Evolutionary conservation across 2,113 vertebrate species (phyloP).

Genomic region (Heptranchias perlo): DNA sequence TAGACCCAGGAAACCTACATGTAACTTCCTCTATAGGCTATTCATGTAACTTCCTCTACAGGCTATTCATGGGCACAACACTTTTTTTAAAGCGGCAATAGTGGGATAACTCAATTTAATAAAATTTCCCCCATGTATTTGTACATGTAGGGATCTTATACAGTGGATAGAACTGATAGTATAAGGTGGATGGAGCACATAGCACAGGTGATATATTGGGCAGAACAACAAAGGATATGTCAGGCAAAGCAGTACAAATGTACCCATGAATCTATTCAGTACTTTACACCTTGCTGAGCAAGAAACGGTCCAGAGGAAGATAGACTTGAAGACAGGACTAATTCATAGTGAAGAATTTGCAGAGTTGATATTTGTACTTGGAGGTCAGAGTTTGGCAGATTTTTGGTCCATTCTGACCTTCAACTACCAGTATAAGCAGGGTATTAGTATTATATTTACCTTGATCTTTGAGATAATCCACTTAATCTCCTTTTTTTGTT

Average conservation of each 20-base stretch:
- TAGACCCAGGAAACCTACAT: too few relatives aligned
- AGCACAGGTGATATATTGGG: background rate
- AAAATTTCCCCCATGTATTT: background rate
- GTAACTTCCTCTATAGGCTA: too few relatives aligned
- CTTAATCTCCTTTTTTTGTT: conserved; percentile 19
- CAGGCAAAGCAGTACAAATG: background rate
- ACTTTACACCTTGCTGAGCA: background rate
- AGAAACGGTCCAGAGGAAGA: background rate
- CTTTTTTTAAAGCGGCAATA: too few relatives aligned
- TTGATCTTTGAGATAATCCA: conserved; percentile 27
- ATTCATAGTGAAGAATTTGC: background rate
- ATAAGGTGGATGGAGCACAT: background rate
- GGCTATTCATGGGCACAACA: too few relatives aligned
- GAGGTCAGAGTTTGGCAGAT: background rate
- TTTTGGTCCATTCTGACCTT: background rate
- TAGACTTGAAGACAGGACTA: background rate
- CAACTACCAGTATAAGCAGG: background rate
- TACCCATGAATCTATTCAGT: background rate
- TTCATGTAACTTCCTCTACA: too few relatives aligned
- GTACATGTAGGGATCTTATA: background rate
- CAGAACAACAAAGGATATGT: background rate
- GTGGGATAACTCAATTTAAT: too few relatives aligned
- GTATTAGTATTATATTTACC: background rate
- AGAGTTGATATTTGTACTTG: background rate
- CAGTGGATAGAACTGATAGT: background rate